Base-by-base conservation (phyloP, 2,797 vertebrate genomes). In the Babyrousa celebensis region DNA sequence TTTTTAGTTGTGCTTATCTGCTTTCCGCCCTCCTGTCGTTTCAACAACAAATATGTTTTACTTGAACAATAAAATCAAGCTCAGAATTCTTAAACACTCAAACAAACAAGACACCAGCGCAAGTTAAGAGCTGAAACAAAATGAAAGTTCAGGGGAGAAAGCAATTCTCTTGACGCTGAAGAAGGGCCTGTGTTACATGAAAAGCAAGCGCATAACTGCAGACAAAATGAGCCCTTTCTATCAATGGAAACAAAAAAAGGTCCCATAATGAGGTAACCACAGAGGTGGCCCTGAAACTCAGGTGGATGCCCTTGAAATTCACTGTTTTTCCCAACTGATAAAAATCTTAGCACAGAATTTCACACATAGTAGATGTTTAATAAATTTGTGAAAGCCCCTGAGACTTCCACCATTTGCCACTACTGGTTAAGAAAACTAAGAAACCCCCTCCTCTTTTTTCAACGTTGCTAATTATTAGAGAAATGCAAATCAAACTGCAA, bases 1-100 rank as follows among this genome's bases (percentile, higher is more conserved):
- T 93, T 83, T 56, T 94, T 78, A 65, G 85, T 43, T 89, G 16
- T 88, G 63, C 16, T 85, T 72, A 90, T 78, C 56, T 87, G 65
- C 88, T 96, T 90, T 91, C 58, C 86, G 60, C 8, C 92, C 54
- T 63, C 78, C 58, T 71, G 58, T 95, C n/a, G 3, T 91, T 95
- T 92, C 29, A 71, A 77, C 15, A 93, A 78, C 12, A 94, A 72
- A n/a, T 48, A 82, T 56, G 20, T 71, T 94, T 96, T 92, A 83
- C 40, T n/a, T 74, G 36, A 83, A 85, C 40, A 85, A 85, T 87
- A 82, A 97, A 96, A 85, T 91, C 27, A 96, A 94, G 48, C 36
- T 94, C 56, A 27, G 56, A 87, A 70, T 80, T 78, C 95, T 91
- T 54, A 94, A 96, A 95, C 21, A 67, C 6, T 72, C 29, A 92